Conservation (phyloP, 2,888 invertebrate genomes). For the Odontomyia ornata region DNA sequence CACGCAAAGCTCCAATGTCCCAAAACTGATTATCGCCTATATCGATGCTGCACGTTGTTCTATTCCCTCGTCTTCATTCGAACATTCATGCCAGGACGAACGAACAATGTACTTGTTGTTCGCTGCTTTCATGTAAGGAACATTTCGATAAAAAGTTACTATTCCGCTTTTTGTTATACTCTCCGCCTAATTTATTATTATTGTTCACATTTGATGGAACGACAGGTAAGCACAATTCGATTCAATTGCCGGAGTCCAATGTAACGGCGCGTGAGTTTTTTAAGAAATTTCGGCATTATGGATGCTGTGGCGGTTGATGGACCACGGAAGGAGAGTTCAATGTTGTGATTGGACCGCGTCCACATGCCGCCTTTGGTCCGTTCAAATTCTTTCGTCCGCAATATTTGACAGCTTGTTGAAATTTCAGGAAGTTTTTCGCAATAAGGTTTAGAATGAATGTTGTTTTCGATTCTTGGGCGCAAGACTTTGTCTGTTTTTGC, state of each 20-base stretch:
- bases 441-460: neutral
- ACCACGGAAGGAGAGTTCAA: neutral
- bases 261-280: neutral
- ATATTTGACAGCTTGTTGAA: conserved; percentile 42
- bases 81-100: neutral
- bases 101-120: neutral
- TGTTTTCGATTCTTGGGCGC: neutral
- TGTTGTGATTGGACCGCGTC: conserved; percentile 3
- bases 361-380: neutral
- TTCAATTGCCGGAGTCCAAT: conserved; percentile 2
- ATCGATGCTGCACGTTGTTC: neutral
- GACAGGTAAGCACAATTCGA: conserved; percentile 16
- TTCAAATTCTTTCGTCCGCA: conserved; percentile 37
- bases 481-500: conserved; percentile 22
- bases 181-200: conserved; percentile 18
- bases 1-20: neutral
- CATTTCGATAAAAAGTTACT: conserved; percentile 4
- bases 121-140: neutral
- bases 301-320: neutral
- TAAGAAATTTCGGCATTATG: neutral
- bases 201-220: conserved; percentile 26
- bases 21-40: conserved; percentile 32
- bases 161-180: conserved; percentile 18
- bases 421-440: neutral
- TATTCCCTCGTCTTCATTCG: neutral